Conservation (phyloP, 2,888 invertebrate species). For the Calliscelio sp. region DNA sequence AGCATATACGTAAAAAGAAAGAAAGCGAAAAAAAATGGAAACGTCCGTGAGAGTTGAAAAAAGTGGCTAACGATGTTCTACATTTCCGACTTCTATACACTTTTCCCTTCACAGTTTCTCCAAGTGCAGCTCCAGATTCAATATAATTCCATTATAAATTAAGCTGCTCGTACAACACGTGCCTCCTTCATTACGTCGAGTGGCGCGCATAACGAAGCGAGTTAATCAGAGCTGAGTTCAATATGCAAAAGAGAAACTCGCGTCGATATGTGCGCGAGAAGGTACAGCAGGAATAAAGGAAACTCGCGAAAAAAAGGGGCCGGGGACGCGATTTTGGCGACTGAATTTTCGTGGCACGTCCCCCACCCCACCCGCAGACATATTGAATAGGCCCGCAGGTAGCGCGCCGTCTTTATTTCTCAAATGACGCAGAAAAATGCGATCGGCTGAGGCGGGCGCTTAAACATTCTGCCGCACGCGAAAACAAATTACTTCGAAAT, state of each 20-base stretch:
- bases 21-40: slow-evolving; percentile 33
- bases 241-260: slow-evolving; percentile 70
- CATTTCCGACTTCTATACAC: slow-evolving; percentile 67
- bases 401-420: slow-evolving; percentile 52
- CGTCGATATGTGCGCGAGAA: slow-evolving; percentile 56
- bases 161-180: slow-evolving; percentile 71
- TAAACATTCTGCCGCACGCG: slow-evolving; percentile 64
- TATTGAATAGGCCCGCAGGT: slow-evolving; percentile 60
- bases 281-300: slow-evolving; percentile 31
- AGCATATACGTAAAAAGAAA: slow-evolving; percentile 1
- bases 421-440: slow-evolving; percentile 69
- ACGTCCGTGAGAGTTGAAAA: slow-evolving; percentile 68
- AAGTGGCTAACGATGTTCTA: slow-evolving; percentile 72
- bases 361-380: too few species aligned
- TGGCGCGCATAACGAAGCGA: slow-evolving; percentile 70
- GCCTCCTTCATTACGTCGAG: slow-evolving; percentile 70
- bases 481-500: slow-evolving; percentile 74
- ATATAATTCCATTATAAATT: slow-evolving; percentile 72
- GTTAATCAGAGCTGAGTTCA: slow-evolving; percentile 70
- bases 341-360: not conserved
- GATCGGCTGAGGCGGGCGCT: slow-evolving; percentile 45
- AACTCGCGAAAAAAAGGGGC: slow-evolving; percentile 34
- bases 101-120: slow-evolving; percentile 68
- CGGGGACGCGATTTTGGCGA: slow-evolving; percentile 43
- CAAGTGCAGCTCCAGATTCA: slow-evolving; percentile 70